phyloP scores from a whole-genome alignment of 2,113 vertebrate genomes.

The Microtus richardsoni region DNA sequence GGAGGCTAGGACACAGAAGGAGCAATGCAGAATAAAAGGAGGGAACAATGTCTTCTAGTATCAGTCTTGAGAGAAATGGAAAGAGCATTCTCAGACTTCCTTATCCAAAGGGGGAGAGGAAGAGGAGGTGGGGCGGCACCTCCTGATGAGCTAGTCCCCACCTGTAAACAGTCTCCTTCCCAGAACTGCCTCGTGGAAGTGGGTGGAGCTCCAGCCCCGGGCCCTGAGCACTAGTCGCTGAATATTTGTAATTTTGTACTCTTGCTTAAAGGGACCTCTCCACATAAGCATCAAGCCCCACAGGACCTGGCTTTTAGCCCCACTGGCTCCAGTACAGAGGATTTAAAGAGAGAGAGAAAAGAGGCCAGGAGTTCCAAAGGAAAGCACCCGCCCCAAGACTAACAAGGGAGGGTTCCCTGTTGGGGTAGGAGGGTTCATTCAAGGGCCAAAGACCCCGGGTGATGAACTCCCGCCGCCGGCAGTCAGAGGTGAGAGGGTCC shows the following conservation, averaged over 20 bases:
- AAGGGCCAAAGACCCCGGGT: background rate
- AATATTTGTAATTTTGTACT: slow-evolving; percentile 3
- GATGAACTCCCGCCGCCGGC: too few species aligned
- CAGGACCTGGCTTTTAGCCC: background rate
- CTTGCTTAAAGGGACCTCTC: background rate
- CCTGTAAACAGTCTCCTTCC: background rate
- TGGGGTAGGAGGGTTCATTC: background rate
- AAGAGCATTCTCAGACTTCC: slow-evolving; percentile 8
- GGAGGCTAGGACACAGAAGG: background rate
- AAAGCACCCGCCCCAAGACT: background rate
- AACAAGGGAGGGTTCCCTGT: slow-evolving; percentile 47
- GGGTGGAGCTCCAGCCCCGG: background rate
- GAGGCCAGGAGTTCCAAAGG: background rate
- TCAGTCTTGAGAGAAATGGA: background rate
- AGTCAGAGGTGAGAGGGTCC: background rate
- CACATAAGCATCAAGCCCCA: background rate
- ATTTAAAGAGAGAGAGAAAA: slow-evolving; percentile 60
- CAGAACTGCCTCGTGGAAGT: background rate
- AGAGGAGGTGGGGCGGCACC: background rate
- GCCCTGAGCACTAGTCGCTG: background rate
- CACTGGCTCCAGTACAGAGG: slow-evolving; percentile 9
- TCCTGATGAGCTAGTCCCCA: background rate
- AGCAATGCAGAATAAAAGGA: background rate
- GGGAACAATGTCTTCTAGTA: background rate
- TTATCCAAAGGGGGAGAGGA: background rate